Evolutionary conservation across 2,888 invertebrate species (phyloP), one percentile per base, ranked within the genome.

Genomic region (Meteorus cinctellus): DNA sequence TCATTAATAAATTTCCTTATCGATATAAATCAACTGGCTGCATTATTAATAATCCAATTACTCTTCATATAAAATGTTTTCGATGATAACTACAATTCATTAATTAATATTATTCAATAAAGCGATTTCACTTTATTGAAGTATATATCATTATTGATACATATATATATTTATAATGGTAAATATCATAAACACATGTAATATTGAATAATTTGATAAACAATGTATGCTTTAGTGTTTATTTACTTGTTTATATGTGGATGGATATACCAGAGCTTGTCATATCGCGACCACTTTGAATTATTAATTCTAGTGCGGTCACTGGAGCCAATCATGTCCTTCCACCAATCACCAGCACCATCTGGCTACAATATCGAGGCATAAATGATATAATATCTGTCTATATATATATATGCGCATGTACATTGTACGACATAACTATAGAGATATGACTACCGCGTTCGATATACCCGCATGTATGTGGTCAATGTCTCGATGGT

Each of bases 241-340:
- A n/a, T n/a, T 4, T 4, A 48, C 48, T 48, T 16, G 16, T n/a
- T 2, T 16, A n/a, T 48, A 48, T 48, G 4, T 48, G 16, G 6
- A 41, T 41, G 8, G 0, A 10, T 12, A n/a, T n/a, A 19, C 6
- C 24, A 55, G 6, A 19, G 19, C 55, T 6, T 2, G 24, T 55
- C 55, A 48, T 48, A 48, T 48, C n/a, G 5, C 12, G 1, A 48
- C n/a, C 77, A 78, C 80, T 79, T 82, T 86, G 86, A 87, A 86
- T 87, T 86, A 87, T 87, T 85, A 86, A 87, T 86, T 83, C 82
- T 83, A 82, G n/a, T 48, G 48, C 48, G 48, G 48, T 48, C 79
- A 85, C 84, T 83, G 83, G 84, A 83, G 71, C 84, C 84, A 85
- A 86, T 87, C 86, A 82, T 84, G 83, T 86, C 84, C 85, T 85